phyloP scores from a whole-genome alignment of 2,888 invertebrate genomes.

The Parnassius glacialis region DNA sequence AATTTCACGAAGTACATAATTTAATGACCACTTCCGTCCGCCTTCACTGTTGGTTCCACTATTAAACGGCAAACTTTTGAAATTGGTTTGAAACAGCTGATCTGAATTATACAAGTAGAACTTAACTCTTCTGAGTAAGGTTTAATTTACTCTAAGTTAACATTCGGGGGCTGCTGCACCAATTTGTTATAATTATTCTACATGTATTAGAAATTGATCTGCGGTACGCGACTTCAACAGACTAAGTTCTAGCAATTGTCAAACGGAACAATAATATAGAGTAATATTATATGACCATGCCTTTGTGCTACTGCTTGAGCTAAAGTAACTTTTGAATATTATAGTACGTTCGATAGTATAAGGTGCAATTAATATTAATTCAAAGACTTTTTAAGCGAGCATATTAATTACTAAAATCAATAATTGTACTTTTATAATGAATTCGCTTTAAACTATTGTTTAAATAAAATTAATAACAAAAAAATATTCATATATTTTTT shows the following conservation, averaged over 20 bases:
- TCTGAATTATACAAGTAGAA: slow-evolving; percentile 21
- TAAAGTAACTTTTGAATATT: slow-evolving; percentile 39
- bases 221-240: slow-evolving; percentile 51
- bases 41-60: slow-evolving; percentile 33
- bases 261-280: slow-evolving; percentile 56
- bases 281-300: slow-evolving; percentile 46
- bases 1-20: slow-evolving; percentile 52
- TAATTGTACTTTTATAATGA: too few relatives aligned
- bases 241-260: slow-evolving; percentile 61
- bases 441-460: too few relatives aligned
- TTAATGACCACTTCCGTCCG: slow-evolving; percentile 45
- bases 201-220: slow-evolving; percentile 51
- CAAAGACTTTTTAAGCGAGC: not conserved
- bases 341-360: slow-evolving; percentile 31
- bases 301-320: slow-evolving; percentile 46
- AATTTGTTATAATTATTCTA: slow-evolving; percentile 35
- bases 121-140: slow-evolving; percentile 30
- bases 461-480: too few relatives aligned
- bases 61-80: slow-evolving; percentile 41
- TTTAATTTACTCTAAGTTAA: slow-evolving; percentile 19
- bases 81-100: slow-evolving; percentile 25
- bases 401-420: too few relatives aligned
- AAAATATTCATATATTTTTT: too few relatives aligned
- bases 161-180: slow-evolving; percentile 21
- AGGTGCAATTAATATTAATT: slow-evolving; percentile 30